Evolutionary conservation across 2,888 invertebrate species (phyloP), one percentile per base, ranked within the genome.

Genomic region (Xestoiulus laeticollis): DNA sequence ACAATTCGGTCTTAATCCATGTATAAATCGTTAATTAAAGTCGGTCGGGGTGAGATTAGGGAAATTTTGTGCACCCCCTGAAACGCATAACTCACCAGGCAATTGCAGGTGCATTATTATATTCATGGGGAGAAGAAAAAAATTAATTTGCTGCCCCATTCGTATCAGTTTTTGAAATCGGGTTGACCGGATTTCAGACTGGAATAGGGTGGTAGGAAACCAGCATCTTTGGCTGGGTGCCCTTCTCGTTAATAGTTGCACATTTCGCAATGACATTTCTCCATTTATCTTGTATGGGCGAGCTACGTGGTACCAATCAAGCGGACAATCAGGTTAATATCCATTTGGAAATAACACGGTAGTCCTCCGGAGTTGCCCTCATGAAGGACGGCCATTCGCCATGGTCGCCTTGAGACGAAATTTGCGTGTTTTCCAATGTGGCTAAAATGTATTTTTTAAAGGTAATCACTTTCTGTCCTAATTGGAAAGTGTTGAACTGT

Each of bases 401-500:
- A 48, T 16, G 22, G 30, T 30, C 78, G 78, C 78, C 78, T 78
- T 30, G 30, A 78, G 78, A 30, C 68, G 68, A 68, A 68, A 68
- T 8, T 22, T 68, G 78, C 78, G 10, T 10, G 78, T 30, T 30
- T 30, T 22, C 14, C 4, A 78, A 78, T 78, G 78, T 78, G 78
- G 26, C 78, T 14, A 78, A 78, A 78, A 78, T 78, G 78, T 30
- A 22, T 30, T 68, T 68, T 22, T n/a, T n/a, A n/a, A 68, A 68
- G 48, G 22, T 26, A 68, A 68, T 68, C 68, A n/a, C 68, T 68
- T 78, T 78, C 22, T 78, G 78, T 78, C 78, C 78, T 78, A 78
- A 78, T 78, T 78, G 78, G 78, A 78, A 78, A 78, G 78, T 78
- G 78, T 78, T 78, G 78, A 78, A 78, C 78, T 30, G 30, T 26